phyloP scores from a whole-genome alignment of 1,140 invertebrate species.

The Eumaeus atala region DNA sequence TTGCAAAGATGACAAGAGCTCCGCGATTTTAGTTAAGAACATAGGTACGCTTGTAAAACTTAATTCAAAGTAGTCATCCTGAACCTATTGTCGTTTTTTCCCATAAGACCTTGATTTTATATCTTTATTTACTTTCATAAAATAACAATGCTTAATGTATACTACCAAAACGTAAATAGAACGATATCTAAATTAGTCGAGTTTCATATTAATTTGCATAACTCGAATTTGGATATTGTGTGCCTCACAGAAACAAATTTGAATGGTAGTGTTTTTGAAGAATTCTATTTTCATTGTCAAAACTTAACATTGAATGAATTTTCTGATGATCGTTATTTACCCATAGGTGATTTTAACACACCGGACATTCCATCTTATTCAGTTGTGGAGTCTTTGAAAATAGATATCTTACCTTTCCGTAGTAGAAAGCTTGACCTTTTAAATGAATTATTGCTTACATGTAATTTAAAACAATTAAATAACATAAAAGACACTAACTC shows the following conservation, averaged over 20 bases:
- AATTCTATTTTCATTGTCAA: conserved; percentile 2
- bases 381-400: background rate
- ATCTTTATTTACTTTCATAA: background rate
- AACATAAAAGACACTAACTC: background rate
- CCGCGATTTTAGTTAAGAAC: conserved; percentile 5
- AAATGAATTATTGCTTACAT: background rate
- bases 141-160: too few species aligned
- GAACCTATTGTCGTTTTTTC: background rate
- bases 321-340: background rate
- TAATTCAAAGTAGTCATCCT: background rate
- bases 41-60: background rate
- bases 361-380: background rate
- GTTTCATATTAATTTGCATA: background rate
- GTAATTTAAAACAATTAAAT: conserved; percentile 5
- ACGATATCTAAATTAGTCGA: too few species aligned
- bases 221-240: too few species aligned
- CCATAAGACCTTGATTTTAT: background rate
- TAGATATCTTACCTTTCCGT: background rate
- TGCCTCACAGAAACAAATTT: too few species aligned
- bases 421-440: conserved; percentile 3
- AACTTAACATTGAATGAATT: background rate
- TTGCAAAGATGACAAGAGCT: conserved; percentile 3
- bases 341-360: conserved; percentile 9
- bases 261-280: background rate
- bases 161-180: too few species aligned